A percentile compares a stretch with the other conserved stretches of the same genome.
Conservation (phyloP, 2,888 invertebrate species). For the Chromoteleia sp. region DNA sequence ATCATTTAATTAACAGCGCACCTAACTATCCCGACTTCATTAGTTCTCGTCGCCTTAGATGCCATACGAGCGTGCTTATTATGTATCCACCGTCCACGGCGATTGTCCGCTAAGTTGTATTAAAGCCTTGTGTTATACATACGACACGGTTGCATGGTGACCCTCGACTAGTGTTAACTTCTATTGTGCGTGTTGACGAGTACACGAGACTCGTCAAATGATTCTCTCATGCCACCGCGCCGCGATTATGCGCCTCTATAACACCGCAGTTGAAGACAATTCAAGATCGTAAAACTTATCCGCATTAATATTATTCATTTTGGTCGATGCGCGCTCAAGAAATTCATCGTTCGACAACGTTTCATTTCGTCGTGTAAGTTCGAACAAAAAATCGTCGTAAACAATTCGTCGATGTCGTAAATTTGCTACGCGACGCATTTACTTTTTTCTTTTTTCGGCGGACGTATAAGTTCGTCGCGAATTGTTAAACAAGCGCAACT, state of each 20-base stretch:
- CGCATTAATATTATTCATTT: constrained; percentile 48
- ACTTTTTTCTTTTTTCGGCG: no score
- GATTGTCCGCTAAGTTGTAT: constrained; percentile 77
- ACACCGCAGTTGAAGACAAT: constrained; percentile 43
- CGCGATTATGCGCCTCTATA: constrained; percentile 72
- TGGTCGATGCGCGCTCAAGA: constrained; percentile 1
- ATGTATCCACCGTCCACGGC: constrained; percentile 79
- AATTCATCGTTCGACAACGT: constrained; percentile 10
- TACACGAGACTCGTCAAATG: constrained; percentile 74
- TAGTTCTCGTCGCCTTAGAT: constrained; percentile 79
- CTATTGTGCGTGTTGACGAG: constrained; percentile 77
- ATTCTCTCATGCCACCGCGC: constrained; percentile 73
- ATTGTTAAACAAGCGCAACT: no score
- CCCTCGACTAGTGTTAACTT: constrained; percentile 80
- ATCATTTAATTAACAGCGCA: no score
- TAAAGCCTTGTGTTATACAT: constrained; percentile 77
- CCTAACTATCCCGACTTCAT: constrained; percentile 82
- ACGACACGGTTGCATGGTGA: constrained; percentile 80
- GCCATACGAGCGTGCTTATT: constrained; percentile 79
- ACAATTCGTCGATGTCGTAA: no score
- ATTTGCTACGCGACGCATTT: no score
- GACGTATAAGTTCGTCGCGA: no score
- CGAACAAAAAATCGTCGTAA: no score
- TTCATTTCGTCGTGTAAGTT: neutral
- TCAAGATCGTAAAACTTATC: constrained; percentile 51